Evolutionary conservation across 2,113 vertebrate genomes (phyloP).

Genomic region (Aegotheles bennettii): DNA sequence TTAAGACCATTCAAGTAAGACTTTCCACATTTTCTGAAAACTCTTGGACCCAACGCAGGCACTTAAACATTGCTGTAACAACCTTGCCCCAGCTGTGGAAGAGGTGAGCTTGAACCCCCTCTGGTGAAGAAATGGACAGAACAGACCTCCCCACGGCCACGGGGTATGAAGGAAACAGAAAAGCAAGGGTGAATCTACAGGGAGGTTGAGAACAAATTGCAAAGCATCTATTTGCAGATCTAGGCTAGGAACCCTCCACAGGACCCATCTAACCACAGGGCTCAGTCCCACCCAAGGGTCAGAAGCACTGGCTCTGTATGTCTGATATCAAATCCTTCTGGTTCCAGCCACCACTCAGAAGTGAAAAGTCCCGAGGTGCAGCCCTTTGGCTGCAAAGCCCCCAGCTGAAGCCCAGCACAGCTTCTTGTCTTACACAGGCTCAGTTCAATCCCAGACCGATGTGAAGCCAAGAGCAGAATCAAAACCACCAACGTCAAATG

Average conservation of each 20-base stretch:
- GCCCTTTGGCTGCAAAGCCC: background rate
- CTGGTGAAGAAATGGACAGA: background rate
- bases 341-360: background rate
- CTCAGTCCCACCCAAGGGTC: too few species aligned
- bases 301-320: background rate
- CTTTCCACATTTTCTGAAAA: background rate
- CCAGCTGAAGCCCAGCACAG: background rate
- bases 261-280: background rate
- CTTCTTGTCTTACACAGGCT: background rate
- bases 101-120: background rate
- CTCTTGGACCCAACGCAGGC: too few species aligned
- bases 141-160: fast-evolving
- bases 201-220: background rate
- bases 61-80: background rate
- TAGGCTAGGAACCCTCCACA: background rate
- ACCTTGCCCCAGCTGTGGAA: background rate
- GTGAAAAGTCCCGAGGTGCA: fast-evolving
- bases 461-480: background rate
- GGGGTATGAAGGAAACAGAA: background rate
- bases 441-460: background rate
- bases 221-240: background rate
- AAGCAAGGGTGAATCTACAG: background rate
- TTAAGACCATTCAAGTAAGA: background rate
- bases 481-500: background rate
- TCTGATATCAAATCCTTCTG: background rate